These are phyloP conservation scores for Dryadula phaetusa DNA, from an alignment of 2,888 invertebrate species.

Conservation along the genomic window DNA sequence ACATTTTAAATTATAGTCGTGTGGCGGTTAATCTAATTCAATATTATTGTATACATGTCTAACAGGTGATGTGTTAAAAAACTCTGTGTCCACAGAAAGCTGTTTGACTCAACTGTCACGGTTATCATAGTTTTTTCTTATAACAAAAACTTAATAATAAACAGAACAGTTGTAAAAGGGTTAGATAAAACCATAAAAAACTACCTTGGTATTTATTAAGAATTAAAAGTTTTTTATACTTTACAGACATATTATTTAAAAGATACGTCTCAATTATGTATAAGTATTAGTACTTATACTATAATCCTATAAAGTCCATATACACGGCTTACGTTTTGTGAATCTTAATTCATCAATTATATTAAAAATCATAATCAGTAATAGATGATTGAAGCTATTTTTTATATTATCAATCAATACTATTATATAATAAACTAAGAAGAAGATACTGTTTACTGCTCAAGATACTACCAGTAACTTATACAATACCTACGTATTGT, in stretches of 20 bases:
- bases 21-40: slow-evolving; percentile 44
- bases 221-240: slow-evolving; percentile 10
- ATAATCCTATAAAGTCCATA: too few relatives aligned
- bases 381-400: too few relatives aligned
- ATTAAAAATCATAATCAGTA: too few relatives aligned
- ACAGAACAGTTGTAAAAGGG: slow-evolving; percentile 22
- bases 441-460: too few relatives aligned
- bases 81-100: slow-evolving; percentile 73
- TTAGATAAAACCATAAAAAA: slow-evolving; percentile 4
- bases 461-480: too few relatives aligned
- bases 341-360: too few relatives aligned
- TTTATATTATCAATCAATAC: too few relatives aligned
- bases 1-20: slow-evolving; percentile 40
- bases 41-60: slow-evolving; percentile 46
- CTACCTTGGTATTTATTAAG: not conserved
- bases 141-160: slow-evolving; percentile 59
- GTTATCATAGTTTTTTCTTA: slow-evolving; percentile 68
- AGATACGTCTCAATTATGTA: slow-evolving; percentile 5
- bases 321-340: too few relatives aligned
- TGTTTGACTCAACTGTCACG: slow-evolving; percentile 78
- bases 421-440: too few relatives aligned
- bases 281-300: too few relatives aligned
- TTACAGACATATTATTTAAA: not conserved
- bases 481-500: too few relatives aligned
- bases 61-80: slow-evolving; percentile 77